Conservation (phyloP, 2,888 invertebrate genomes). For the Drosophila buzzatii region DNA sequence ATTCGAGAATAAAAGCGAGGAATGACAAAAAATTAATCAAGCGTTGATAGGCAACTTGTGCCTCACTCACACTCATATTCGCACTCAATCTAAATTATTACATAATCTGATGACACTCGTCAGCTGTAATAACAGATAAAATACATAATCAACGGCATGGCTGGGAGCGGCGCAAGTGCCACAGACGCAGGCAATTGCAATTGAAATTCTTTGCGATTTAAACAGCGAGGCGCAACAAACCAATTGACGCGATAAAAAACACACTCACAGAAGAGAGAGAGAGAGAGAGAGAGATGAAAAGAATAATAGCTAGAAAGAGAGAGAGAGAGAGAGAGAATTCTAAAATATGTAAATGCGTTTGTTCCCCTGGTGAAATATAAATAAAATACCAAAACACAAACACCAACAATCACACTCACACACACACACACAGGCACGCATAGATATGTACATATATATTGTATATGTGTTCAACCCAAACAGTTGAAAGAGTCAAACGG, state of each 20-base stretch:
- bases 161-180: slow-evolving; percentile 40
- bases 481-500: slow-evolving; percentile 75
- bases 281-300: not conserved
- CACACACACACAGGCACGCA: slow-evolving; percentile 3
- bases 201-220: slow-evolving; percentile 61
- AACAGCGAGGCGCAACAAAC: slow-evolving; percentile 31
- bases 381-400: slow-evolving; percentile 52
- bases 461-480: slow-evolving; percentile 46
- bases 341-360: slow-evolving; percentile 76
- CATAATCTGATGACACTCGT: slow-evolving; percentile 43
- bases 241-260: slow-evolving; percentile 62
- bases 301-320: not conserved
- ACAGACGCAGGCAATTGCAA: slow-evolving; percentile 49
- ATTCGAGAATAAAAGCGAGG: not conserved
- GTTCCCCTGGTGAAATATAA: slow-evolving; percentile 65
- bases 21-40: not conserved
- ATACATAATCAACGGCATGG: slow-evolving; percentile 22
- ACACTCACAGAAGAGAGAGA: slow-evolving; percentile 1
- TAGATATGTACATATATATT: slow-evolving; percentile 27
- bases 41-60: not conserved
- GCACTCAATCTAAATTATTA: slow-evolving; percentile 40
- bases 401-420: slow-evolving; percentile 30
- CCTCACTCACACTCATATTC: not conserved
- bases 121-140: slow-evolving; percentile 29
- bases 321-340: slow-evolving; percentile 14